Evolutionary conservation across 2,888 invertebrate genomes (phyloP), one percentile per base, ranked within the genome.

Genomic region (Teleiodes luculella): DNA sequence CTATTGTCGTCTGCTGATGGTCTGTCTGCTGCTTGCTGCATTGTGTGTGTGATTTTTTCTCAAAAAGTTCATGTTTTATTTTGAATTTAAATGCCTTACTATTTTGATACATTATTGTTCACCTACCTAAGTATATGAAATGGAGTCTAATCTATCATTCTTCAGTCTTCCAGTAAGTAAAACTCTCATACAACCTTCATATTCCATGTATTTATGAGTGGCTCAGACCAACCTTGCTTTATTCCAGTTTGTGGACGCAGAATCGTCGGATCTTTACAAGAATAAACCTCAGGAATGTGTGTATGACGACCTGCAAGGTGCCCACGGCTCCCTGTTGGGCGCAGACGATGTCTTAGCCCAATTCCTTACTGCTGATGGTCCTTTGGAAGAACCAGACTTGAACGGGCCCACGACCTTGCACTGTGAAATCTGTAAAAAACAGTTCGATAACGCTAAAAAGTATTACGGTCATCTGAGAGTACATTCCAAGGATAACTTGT

Each of bases 391-490:
- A 60, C 87, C 87, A 0, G 86, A 86, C 58, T 64, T 87, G 16
- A 88, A 86, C 54, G 88, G 87, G 0, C 88, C 87, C 0, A 81
- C 89, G 1, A 84, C 79, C 4, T 64, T 87, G 36, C 83, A 86
- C 54, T 89, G 89, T 55, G 89, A 89, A 60, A 88, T 89, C 50
- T 89, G 89, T 64, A 72, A 72, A 20, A 88, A 86, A 61, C 76
- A 80, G 58, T 89, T 89, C 67, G 87, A 86, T 55, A 88, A 87
- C 57, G 86, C 87, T 10, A 86, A 84, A 58, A 88, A 87, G 60
- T 89, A 89, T 62, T 87, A 87, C 63, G 89, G 89, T 10, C 89
- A 89, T 66, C 64, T 89, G 53, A 69, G 87, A 56, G 83, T 88
- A 7, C 89, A 89, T 68, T 85, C 88, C 1, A 88, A 87, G 57